Percentiles rank a stretch among this genome's conserved stretches.
Conservation (phyloP, 2,797 vertebrate species). For the Alca torda region DNA sequence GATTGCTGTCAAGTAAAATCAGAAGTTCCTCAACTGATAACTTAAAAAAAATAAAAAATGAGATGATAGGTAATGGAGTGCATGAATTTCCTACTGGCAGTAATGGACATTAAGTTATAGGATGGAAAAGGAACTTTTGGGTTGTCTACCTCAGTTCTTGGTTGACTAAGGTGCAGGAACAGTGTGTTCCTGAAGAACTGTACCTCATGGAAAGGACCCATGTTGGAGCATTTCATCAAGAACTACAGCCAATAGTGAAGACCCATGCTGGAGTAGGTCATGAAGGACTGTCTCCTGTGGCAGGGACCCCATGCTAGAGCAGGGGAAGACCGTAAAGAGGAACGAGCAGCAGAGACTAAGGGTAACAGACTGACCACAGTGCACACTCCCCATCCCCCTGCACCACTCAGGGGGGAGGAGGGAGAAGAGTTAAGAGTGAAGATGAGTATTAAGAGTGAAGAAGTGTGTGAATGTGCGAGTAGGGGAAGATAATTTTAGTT, state of each 20-base stretch:
- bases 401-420: rapidly evolving
- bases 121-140: background rate
- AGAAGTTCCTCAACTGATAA: background rate
- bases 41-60: background rate
- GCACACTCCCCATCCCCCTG: background rate
- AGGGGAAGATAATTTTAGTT: background rate
- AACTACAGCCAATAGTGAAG: background rate
- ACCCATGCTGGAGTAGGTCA: background rate
- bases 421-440: background rate
- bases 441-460: background rate
- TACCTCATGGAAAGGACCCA: background rate
- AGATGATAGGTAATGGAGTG: background rate
- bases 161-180: background rate
- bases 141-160: background rate
- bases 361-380: too few species aligned
- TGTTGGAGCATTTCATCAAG: background rate
- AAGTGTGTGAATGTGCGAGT: rapidly evolving
- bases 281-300: background rate
- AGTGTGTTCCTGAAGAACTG: background rate
- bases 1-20: background rate
- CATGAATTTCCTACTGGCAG: background rate
- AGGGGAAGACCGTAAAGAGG: background rate
- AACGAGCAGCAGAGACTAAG: background rate
- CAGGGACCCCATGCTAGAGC: rapidly evolving
- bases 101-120: background rate